phyloP scores from a whole-genome alignment of 2,888 invertebrate species.

The Macrosoma leucophasiata region DNA sequence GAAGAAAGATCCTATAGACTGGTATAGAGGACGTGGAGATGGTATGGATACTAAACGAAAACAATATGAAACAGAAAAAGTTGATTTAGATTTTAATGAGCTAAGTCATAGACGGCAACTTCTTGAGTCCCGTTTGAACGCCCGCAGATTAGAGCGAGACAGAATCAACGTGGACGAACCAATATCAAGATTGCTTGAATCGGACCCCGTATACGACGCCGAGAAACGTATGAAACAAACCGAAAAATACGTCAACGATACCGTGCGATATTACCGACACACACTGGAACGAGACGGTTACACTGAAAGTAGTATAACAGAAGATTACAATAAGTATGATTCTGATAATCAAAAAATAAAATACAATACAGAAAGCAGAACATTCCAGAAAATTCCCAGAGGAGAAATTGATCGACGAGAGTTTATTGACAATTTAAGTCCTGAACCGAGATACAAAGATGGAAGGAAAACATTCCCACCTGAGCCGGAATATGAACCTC shows the following conservation, averaged over 20 bases:
- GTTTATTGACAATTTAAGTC: constrained; percentile 49
- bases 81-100: constrained; percentile 72
- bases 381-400: constrained; percentile 50
- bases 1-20: constrained; percentile 45
- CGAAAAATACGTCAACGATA: constrained; percentile 74
- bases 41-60: constrained; percentile 79
- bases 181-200: constrained; percentile 59
- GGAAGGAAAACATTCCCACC: constrained; percentile 60
- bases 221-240: constrained; percentile 69
- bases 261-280: constrained; percentile 73
- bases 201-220: constrained; percentile 64
- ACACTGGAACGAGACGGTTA: constrained; percentile 75
- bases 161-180: constrained; percentile 52
- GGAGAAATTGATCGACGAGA: constrained; percentile 56
- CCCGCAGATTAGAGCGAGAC: constrained; percentile 68
- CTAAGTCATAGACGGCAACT: constrained; percentile 83
- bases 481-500: constrained; percentile 78
- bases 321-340: constrained; percentile 68
- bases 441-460: constrained; percentile 42
- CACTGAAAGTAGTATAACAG: constrained; percentile 68
- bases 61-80: constrained; percentile 57
- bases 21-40: constrained; percentile 77
- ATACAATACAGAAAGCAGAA: constrained; percentile 59
- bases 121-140: constrained; percentile 84
- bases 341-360: constrained; percentile 61